Evolutionary conservation across 2,888 invertebrate genomes (phyloP).

Genomic region (Brassicogethes aeneus): DNA sequence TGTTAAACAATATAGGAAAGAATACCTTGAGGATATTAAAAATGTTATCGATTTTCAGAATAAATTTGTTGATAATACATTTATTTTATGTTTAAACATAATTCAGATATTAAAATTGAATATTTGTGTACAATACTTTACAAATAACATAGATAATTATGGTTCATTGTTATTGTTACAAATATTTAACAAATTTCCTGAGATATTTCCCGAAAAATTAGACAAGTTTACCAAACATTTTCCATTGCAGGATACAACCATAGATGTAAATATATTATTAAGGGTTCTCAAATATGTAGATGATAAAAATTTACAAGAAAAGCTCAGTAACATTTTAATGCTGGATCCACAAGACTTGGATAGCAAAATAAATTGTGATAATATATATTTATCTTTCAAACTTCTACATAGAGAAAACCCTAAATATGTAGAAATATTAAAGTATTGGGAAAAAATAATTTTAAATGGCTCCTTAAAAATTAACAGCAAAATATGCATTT

Average conservation of each 20-base stretch:
- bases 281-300: too few relatives aligned
- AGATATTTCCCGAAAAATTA: not conserved
- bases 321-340: not conserved
- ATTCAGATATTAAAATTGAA: not conserved
- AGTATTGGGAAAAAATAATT: not conserved
- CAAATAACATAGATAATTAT: not conserved
- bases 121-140: not conserved
- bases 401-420: not conserved
- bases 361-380: too few relatives aligned
- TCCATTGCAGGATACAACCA: not conserved
- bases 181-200: not conserved
- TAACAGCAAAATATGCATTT: not conserved
- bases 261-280: not conserved
- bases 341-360: not conserved
- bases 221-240: too few relatives aligned
- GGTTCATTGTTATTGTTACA: not conserved
- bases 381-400: not conserved
- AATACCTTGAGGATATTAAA: not conserved
- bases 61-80: not conserved
- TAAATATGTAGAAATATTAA: conserved; percentile 5
- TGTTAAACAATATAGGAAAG: conserved; percentile 7
- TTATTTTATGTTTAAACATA: not conserved
- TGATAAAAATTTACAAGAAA: not conserved
- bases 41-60: too few relatives aligned
- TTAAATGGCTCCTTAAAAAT: not conserved